A percentile compares a stretch with the other conserved stretches of the same genome.
These are phyloP conservation scores for Argyresthia goedartella DNA, from an alignment of 2,888 invertebrate genomes.

Conservation along the genomic window DNA sequence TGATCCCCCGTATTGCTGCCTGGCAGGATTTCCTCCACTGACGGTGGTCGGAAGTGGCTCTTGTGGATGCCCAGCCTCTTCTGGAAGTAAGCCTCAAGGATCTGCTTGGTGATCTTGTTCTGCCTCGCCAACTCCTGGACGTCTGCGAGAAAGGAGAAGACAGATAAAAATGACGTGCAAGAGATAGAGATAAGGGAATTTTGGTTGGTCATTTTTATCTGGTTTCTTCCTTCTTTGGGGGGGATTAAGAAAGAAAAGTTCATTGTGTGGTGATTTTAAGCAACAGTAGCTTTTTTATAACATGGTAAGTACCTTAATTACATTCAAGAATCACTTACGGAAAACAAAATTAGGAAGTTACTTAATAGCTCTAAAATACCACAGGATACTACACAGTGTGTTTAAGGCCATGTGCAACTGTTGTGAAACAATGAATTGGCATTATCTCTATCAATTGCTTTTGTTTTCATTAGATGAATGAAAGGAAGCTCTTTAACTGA, in stretches of 20 bases:
- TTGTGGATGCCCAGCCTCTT: constrained; percentile 74
- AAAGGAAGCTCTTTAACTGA: neutral
- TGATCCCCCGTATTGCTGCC: constrained; percentile 39
- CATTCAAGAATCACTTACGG: no score
- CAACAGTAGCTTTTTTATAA: neutral
- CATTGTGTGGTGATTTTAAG: neutral
- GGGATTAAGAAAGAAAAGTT: neutral
- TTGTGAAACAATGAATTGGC: neutral
- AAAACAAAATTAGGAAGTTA: no score
- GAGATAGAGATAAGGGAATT: constrained; percentile 16
- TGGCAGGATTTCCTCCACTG: constrained; percentile 76
- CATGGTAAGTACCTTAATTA: no score
- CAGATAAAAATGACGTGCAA: constrained; percentile 63
- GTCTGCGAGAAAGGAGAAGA: constrained; percentile 46
- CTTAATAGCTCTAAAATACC: no score
- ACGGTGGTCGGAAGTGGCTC: constrained; percentile 62
- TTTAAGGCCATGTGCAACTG: neutral
- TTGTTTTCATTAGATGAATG: neutral
- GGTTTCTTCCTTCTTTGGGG: constrained; percentile 41
- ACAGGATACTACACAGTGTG: neutral
- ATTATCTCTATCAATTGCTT: neutral
- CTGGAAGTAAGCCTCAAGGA: constrained; percentile 80
- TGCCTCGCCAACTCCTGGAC: constrained; percentile 76
- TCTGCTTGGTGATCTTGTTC: constrained; percentile 83
- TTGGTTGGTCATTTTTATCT: constrained; percentile 63